Evolutionary conservation across 2,888 invertebrate genomes (phyloP).

Genomic region (Nomada hirtipes): DNA sequence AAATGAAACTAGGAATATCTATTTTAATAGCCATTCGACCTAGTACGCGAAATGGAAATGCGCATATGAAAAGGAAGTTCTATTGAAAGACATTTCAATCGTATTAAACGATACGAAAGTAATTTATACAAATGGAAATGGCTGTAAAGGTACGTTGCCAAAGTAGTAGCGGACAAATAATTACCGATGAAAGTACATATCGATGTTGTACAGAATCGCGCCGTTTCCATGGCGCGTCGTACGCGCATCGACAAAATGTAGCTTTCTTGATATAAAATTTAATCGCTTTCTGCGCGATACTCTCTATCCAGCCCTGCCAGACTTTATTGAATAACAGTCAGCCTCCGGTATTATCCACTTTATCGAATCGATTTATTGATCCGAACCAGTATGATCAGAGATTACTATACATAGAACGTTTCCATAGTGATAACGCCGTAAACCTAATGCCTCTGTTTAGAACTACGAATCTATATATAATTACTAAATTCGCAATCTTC

Average conservation of each 20-base stretch:
- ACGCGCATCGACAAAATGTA: conserved; percentile 35
- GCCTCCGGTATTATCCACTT: conserved; percentile 35
- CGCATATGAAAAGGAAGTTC: background rate
- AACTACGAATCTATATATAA: background rate
- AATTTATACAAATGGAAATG: background rate
- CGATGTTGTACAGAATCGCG: conserved; percentile 12
- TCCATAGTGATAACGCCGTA: background rate
- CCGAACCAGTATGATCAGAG: background rate
- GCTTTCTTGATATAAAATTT: conserved; percentile 44
- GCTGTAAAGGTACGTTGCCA: background rate
- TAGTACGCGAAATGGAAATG: too few species aligned
- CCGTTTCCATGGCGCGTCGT: conserved; percentile 25
- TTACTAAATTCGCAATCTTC: too few species aligned
- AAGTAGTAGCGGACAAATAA: background rate
- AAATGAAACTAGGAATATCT: background rate
- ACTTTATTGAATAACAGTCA: conserved; percentile 33
- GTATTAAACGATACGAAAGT: background rate
- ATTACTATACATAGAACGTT: background rate
- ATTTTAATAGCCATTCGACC: background rate
- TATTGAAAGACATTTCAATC: background rate
- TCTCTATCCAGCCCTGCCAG: background rate
- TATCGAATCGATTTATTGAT: conserved; percentile 38
- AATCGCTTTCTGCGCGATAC: conserved; percentile 40
- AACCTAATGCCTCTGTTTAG: background rate
- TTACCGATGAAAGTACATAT: conserved; percentile 9